Percentiles rank a stretch among this genome's conserved stretches.
These are phyloP conservation scores for Liodrosophila aerea DNA, from an alignment of 2,888 invertebrate genomes.

Conservation along the genomic window DNA sequence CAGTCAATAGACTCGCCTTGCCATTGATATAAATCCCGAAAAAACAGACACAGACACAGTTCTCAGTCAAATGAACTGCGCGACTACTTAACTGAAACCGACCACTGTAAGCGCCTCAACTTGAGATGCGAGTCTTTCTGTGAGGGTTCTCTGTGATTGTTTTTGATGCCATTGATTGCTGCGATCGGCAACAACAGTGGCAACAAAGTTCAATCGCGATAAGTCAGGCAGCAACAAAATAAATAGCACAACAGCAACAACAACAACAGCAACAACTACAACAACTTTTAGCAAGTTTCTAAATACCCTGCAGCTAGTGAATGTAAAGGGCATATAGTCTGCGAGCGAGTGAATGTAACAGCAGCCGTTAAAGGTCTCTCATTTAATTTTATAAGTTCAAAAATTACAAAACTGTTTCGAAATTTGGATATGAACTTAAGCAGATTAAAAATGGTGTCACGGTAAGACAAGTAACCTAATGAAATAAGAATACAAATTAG, in stretches of 20 bases:
- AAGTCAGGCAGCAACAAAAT: conserved; percentile 22
- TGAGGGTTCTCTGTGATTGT: conserved; percentile 45
- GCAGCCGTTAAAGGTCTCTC: conserved; percentile 12
- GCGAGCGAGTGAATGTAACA: conserved; percentile 39
- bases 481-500: too few relatives aligned
- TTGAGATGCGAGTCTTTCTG: conserved; percentile 20
- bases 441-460: too few relatives aligned
- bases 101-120: conserved; percentile 29
- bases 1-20: conserved; percentile 23
- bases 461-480: too few relatives aligned
- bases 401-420: neutral
- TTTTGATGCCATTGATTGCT: conserved; percentile 60
- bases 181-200: conserved; percentile 40
- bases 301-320: conserved; percentile 64
- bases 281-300: conserved; percentile 31
- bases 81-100: conserved; percentile 57
- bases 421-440: too few relatives aligned
- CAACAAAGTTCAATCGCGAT: conserved; percentile 76
- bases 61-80: conserved; percentile 50
- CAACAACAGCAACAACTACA: conserved; percentile 22
- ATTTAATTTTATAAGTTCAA: neutral
- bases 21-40: conserved; percentile 45
- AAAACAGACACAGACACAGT: neutral
- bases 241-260: conserved; percentile 18
- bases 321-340: conserved; percentile 61